phyloP scores from a whole-genome alignment of 1,140 invertebrate species.

The Helicoverpa zea region DNA sequence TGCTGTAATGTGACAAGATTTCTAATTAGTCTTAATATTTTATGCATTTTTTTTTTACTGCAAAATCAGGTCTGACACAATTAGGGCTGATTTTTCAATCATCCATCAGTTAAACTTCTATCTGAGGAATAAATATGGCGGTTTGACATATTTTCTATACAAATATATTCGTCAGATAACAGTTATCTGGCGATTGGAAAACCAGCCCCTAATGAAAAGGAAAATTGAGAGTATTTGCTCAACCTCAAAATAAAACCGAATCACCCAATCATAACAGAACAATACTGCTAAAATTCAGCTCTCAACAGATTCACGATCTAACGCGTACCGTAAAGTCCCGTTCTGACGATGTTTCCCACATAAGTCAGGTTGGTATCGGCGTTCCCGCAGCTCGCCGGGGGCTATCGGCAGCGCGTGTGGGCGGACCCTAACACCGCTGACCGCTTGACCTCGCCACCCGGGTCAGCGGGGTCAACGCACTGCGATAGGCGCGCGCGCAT shows the following conservation, averaged over 20 bases:
- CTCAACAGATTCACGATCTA: slow-evolving; percentile 32
- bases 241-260: slow-evolving; percentile 12
- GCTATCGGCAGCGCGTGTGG: slow-evolving; percentile 58
- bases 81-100: too few relatives aligned
- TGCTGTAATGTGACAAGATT: neutral
- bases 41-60: too few relatives aligned
- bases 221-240: too few relatives aligned
- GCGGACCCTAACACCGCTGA: slow-evolving; percentile 65
- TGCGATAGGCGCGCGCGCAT: slow-evolving; percentile 53
- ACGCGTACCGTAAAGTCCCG: slow-evolving; percentile 42
- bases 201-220: too few relatives aligned
- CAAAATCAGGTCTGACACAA: too few relatives aligned
- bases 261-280: slow-evolving; percentile 8
- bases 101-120: too few relatives aligned
- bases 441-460: slow-evolving; percentile 74
- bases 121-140: too few relatives aligned
- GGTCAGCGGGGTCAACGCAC: slow-evolving; percentile 76
- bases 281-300: slow-evolving; percentile 23
- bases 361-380: slow-evolving; percentile 31
- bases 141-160: too few relatives aligned
- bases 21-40: neutral
- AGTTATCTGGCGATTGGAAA: too few relatives aligned
- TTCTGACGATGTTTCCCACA: slow-evolving; percentile 42
- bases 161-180: too few relatives aligned
- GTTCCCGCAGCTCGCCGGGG: slow-evolving; percentile 46